phyloP scores from a whole-genome alignment of 2,113 vertebrate species.

The Abramis brama region DNA sequence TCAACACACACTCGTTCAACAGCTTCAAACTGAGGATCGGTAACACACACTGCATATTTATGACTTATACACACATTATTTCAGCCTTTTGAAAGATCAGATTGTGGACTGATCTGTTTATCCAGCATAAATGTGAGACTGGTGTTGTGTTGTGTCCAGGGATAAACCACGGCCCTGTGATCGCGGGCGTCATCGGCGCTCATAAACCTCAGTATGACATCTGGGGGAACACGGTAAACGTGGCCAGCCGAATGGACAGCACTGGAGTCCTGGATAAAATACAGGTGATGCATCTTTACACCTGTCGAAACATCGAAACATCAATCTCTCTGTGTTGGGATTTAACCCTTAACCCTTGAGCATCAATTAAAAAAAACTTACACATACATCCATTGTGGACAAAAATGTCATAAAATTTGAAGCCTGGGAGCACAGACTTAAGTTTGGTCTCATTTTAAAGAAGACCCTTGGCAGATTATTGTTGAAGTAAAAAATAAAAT shows the following conservation, averaged over 20 bases:
- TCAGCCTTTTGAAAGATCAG: too few relatives aligned
- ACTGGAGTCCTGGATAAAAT: conserved; percentile 88
- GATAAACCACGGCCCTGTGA: conserved; percentile 88
- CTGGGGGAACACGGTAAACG: conserved; percentile 92
- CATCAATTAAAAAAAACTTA: too few relatives aligned
- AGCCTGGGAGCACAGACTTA: too few relatives aligned
- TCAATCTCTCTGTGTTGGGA: neutral
- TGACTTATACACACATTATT: too few relatives aligned
- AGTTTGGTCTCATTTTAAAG: too few relatives aligned
- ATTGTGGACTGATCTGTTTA: neutral
- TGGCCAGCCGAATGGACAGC: conserved; percentile 92
- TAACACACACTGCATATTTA: conserved; percentile 54
- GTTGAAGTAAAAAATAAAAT: too few relatives aligned
- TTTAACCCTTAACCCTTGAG: too few relatives aligned
- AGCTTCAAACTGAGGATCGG: conserved; percentile 88
- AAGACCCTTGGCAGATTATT: too few relatives aligned
- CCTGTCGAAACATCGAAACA: neutral
- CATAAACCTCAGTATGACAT: conserved; percentile 93
- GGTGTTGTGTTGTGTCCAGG: conserved; percentile 68
- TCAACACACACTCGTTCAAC: conserved; percentile 91
- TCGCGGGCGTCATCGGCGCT: conserved; percentile 90
- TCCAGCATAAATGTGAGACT: neutral
- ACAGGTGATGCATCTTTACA: conserved; percentile 72
- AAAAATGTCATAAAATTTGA: too few relatives aligned
- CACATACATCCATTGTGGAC: too few relatives aligned